Evolutionary conservation across 2,113 vertebrate species (phyloP), one percentile per base, ranked within the genome.

Genomic region (Tapirus terrestris): DNA sequence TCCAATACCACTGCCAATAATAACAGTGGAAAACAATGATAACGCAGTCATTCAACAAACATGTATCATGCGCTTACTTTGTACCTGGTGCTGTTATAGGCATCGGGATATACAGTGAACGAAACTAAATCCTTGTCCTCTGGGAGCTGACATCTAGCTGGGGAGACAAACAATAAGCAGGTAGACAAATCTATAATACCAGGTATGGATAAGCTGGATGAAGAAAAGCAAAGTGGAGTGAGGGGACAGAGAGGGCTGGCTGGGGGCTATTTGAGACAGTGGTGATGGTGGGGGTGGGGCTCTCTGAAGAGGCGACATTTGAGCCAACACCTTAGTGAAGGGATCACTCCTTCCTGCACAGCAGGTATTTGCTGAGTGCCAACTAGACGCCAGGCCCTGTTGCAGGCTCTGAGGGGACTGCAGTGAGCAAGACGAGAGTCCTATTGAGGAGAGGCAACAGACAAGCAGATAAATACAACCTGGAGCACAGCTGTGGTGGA

Each of bases 401-500:
- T 13, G 31, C 21, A 36, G 48, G 45, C 61, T 48, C 80, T 39
- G 39, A 18, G 56, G 31, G 20, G 11, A 5, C 27, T 9, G 18
- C 12, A 16, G 82, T 7, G 58, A 56, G 48, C 39, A 48, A n/a
- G 45, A 58, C 8, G 58, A 67, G 77, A 0, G 0, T 58, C 43
- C 63, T 73, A 16, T 8, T 31, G 31, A 94, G 76, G 36, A 60
- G 3, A 20, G 79, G 43, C 16, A 18, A 45, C 1, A 48, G 75
- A 48, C 16, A 45, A 53, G 29, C 1, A n/a, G 56, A 70, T 14
- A 29, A 29, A 8, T 3, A 56, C 48, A 75, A 12, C 72, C 65
- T 17, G 53, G 33, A 36, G 43, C 12, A 1, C 0, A 31, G 18
- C 1, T 1, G 3, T 0, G 18, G 48, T 3, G 20, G 63, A 7